Evolutionary conservation across 1,140 invertebrate species (phyloP), one percentile per base, ranked within the genome.

Genomic region (Brachionus calyciflorus): DNA sequence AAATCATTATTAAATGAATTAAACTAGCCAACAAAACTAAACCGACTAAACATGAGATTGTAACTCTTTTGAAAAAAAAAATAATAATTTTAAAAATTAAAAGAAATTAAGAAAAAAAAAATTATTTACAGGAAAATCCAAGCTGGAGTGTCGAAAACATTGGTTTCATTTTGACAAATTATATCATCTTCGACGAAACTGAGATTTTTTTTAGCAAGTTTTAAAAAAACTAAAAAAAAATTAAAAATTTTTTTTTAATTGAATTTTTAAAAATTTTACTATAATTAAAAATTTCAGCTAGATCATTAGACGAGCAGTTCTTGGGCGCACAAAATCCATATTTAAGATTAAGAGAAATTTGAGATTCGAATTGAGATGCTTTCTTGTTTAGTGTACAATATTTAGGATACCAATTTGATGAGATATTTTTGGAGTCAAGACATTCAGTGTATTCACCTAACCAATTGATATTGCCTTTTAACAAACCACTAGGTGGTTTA

Each of bases 211-310:
- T 49, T 49, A 17, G n/a, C 40, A 28, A 70, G 21, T 49, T 30
- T 70, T 44, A 46, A n/a, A 41, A 48, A 41, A 0, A 68, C 44
- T 68, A 65, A 37, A 40, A 65, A 65, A 10, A 65, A 37, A 44
- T 14, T 17, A 33, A n/a, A n/a, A n/a, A n/a, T n/a, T 17, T 40
- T 65, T 33, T 40, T 37, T 37, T 40, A 33, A 9, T 26, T 26
- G 9, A 57, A 19, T 55, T 55, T 7, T 7, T 10, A 55, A 26
- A 55, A 21, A 9, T 1, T 1, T 26, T 44, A 68, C 63, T 28
- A 21, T 26, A 49, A 33, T 70, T 70, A 24, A 48, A 48, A 46
- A 70, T 70, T 28, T 48, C 48, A 12, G 65, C 40, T 44, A 70
- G 44, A 44, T 70, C 65, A 1, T 70, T 30, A 19, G 26, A 28